A percentile compares a stretch with the other conserved stretches of the same genome.
phyloP scores from a whole-genome alignment of 1,140 invertebrate species.

The Penaeus indicus region DNA sequence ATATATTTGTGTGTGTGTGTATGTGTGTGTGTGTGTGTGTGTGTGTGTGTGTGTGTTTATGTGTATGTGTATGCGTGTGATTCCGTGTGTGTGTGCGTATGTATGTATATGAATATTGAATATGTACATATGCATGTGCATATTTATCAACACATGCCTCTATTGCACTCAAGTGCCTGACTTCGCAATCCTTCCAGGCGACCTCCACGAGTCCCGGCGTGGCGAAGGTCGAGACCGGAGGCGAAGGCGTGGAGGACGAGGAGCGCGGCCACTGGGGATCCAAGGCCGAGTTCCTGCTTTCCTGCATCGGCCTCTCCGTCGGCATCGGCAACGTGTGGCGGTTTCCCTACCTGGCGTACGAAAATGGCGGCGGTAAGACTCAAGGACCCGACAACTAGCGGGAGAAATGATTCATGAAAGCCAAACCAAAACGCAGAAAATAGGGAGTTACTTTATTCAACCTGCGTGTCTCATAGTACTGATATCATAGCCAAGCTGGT shows the following conservation, averaged over 20 bases:
- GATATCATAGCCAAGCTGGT: too few relatives aligned
- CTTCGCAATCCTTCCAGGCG: too few relatives aligned
- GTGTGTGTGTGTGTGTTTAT: too few relatives aligned
- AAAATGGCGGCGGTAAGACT: slow-evolving; percentile 70
- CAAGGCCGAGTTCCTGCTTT: slow-evolving; percentile 70
- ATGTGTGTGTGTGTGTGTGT: too few relatives aligned
- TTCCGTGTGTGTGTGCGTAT: too few relatives aligned
- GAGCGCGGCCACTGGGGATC: slow-evolving; percentile 69
- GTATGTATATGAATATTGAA: background rate
- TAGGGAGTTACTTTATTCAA: background rate
- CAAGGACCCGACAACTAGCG: background rate
- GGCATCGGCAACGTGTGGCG: slow-evolving; percentile 71
- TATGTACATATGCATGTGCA: background rate
- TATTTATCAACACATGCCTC: background rate
- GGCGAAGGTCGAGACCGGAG: slow-evolving; percentile 26
- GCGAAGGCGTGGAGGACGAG: slow-evolving; percentile 23
- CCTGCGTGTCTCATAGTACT: too few relatives aligned
- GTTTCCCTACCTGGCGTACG: slow-evolving; percentile 71
- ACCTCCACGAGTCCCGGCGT: background rate
- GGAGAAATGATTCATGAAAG: background rate
- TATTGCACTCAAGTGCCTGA: background rate
- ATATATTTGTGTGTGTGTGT: too few relatives aligned
- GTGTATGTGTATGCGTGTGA: too few relatives aligned
- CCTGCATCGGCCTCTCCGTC: slow-evolving; percentile 70
- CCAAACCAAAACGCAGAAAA: background rate